phyloP scores from a whole-genome alignment of 2,888 invertebrate species.

The Macaria liturata region DNA sequence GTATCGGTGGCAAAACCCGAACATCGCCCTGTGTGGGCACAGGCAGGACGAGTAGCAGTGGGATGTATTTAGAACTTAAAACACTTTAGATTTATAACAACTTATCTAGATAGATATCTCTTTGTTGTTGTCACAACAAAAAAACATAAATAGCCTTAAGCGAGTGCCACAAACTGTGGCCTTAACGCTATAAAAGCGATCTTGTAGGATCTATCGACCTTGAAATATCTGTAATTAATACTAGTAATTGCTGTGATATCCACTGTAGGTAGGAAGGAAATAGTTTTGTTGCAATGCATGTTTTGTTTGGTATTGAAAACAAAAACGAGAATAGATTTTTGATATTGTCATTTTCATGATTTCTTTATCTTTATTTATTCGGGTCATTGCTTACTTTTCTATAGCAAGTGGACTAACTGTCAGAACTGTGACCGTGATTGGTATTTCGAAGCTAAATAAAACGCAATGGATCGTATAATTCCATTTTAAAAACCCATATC shows the following conservation, averaged over 20 bases:
- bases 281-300: too few species aligned
- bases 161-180: not conserved
- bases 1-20: conserved; percentile 27
- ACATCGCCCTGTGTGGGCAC: conserved; percentile 11
- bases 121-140: too few species aligned
- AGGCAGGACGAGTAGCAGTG: not conserved
- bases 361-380: not conserved
- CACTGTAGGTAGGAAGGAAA: too few species aligned
- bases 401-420: not conserved
- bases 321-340: too few species aligned
- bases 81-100: too few species aligned
- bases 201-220: too few species aligned
- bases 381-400: not conserved
- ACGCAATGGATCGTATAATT: conserved; percentile 36
- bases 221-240: too few species aligned
- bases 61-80: not conserved
- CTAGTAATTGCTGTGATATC: too few species aligned
- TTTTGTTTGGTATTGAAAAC: too few species aligned
- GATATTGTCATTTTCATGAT: not conserved
- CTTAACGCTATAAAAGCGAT: too few species aligned
- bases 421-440: conserved; percentile 9
- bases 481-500: conserved; percentile 38
- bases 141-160: not conserved
- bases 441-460: conserved; percentile 35
- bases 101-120: too few species aligned